These are phyloP conservation scores for Collichthys lucidus DNA, from an alignment of 2,113 vertebrate species.

Conservation along the genomic window DNA sequence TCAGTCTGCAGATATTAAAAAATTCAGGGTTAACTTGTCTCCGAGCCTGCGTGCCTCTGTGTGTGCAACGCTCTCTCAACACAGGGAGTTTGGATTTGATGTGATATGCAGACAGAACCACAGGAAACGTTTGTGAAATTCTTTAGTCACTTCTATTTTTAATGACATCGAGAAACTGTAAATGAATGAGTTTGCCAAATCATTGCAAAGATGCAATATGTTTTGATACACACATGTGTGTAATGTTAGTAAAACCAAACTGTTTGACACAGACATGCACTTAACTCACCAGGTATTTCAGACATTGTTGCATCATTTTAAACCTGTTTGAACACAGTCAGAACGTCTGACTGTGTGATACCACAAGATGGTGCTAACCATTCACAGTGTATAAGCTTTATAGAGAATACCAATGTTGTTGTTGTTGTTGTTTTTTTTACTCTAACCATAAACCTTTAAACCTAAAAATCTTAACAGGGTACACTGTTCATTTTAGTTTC, in stretches of 20 bases:
- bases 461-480: neutral
- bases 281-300: neutral
- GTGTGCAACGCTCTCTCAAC: slow-evolving; percentile 1
- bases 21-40: slow-evolving; percentile 86
- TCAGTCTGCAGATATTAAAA: slow-evolving; percentile 87
- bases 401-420: neutral
- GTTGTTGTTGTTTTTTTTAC: neutral
- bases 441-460: neutral
- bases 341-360: neutral
- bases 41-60: slow-evolving; percentile 23
- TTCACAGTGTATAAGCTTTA: neutral
- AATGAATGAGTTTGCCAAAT: too few species aligned
- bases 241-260: neutral
- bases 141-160: neutral
- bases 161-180: too few species aligned
- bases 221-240: neutral
- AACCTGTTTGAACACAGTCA: neutral
- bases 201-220: neutral
- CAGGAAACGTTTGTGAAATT: neutral
- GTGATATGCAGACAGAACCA: slow-evolving; percentile 10
- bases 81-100: slow-evolving; percentile 24
- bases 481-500: neutral
- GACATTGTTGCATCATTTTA: neutral
- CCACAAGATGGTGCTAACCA: slow-evolving; percentile 60
- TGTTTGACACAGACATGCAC: neutral